A percentile compares a stretch with the other conserved stretches of the same genome.
phyloP scores from a whole-genome alignment of 2,113 vertebrate species.

The Spheniscus mendiculus region DNA sequence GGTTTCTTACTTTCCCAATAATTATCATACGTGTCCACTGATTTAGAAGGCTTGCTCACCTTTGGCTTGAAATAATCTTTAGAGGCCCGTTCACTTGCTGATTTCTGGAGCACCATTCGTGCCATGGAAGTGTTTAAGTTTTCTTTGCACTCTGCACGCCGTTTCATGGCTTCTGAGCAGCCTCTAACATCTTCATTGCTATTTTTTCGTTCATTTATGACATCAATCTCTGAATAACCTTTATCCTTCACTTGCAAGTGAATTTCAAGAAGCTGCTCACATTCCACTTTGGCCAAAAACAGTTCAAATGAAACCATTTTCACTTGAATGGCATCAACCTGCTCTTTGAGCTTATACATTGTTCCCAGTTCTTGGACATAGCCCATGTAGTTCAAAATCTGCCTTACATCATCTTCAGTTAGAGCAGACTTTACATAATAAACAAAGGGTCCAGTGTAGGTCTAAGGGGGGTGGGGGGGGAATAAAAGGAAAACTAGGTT shows the following conservation, averaged over 20 bases:
- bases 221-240: slow-evolving; percentile 86
- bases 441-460: slow-evolving; percentile 96
- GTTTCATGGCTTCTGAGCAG: slow-evolving; percentile 87
- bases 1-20: slow-evolving; percentile 92
- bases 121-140: slow-evolving; percentile 85
- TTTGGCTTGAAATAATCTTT: slow-evolving; percentile 88
- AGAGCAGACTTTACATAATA: slow-evolving; percentile 93
- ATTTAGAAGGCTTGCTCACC: slow-evolving; percentile 90
- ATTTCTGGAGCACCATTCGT: slow-evolving; percentile 84
- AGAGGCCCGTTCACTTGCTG: slow-evolving; percentile 83
- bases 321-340: slow-evolving; percentile 78
- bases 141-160: slow-evolving; percentile 84
- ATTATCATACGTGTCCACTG: slow-evolving; percentile 90
- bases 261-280: slow-evolving; percentile 91
- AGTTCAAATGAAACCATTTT: slow-evolving; percentile 91
- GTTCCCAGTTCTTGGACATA: slow-evolving; percentile 89
- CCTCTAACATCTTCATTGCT: slow-evolving; percentile 86
- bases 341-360: slow-evolving; percentile 82
- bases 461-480: slow-evolving; percentile 70
- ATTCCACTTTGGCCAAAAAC: slow-evolving; percentile 92
- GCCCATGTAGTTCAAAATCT: slow-evolving; percentile 90
- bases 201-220: slow-evolving; percentile 83
- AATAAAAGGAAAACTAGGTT: slow-evolving; percentile 44
- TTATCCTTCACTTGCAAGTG: slow-evolving; percentile 90
- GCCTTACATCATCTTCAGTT: slow-evolving; percentile 85